Evolutionary conservation across 2,797 vertebrate species (phyloP).

Genomic region (Betta splendens): DNA sequence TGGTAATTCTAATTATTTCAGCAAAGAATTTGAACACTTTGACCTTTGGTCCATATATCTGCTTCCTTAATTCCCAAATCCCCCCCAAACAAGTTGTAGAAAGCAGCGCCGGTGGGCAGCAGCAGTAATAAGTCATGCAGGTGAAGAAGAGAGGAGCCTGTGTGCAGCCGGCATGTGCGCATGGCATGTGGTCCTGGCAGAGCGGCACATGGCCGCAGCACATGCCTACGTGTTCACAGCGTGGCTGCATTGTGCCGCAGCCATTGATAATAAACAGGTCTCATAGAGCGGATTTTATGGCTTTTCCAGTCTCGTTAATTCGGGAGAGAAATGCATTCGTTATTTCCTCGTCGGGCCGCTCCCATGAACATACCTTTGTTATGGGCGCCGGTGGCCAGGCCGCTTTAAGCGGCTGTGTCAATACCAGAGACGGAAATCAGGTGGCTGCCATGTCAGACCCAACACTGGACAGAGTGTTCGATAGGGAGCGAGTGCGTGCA

Average conservation of each 20-base stretch:
- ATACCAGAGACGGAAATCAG: slow-evolving; percentile 79
- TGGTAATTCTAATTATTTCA: neutral
- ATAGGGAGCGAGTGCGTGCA: slow-evolving; percentile 38
- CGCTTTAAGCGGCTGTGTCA: slow-evolving; percentile 71
- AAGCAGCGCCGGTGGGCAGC: slow-evolving; percentile 34
- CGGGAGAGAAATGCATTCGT: slow-evolving; percentile 68
- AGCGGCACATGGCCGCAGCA: slow-evolving; percentile 60
- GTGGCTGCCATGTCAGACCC: slow-evolving; percentile 54
- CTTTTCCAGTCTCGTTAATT: slow-evolving; percentile 79
- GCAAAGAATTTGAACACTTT: neutral
- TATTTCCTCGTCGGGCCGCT: slow-evolving; percentile 62
- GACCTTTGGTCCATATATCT: neutral
- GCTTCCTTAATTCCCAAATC: slow-evolving; percentile 6
- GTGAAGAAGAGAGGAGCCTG: slow-evolving; percentile 46
- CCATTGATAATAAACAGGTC: slow-evolving; percentile 78
- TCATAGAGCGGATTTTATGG: slow-evolving; percentile 69
- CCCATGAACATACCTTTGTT: slow-evolving; percentile 80
- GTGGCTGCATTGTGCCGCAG: slow-evolving; percentile 53
- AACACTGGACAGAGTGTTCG: slow-evolving; percentile 70
- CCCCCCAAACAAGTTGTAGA: too few relatives aligned
- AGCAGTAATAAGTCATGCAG: slow-evolving; percentile 39
- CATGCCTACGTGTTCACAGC: slow-evolving; percentile 62
- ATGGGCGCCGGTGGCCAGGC: slow-evolving; percentile 57
- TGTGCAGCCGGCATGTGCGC: slow-evolving; percentile 43
- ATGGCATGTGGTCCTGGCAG: slow-evolving; percentile 44